Evolutionary conservation across 1,140 invertebrate genomes (phyloP).

Genomic region (Oscheius sp.): DNA sequence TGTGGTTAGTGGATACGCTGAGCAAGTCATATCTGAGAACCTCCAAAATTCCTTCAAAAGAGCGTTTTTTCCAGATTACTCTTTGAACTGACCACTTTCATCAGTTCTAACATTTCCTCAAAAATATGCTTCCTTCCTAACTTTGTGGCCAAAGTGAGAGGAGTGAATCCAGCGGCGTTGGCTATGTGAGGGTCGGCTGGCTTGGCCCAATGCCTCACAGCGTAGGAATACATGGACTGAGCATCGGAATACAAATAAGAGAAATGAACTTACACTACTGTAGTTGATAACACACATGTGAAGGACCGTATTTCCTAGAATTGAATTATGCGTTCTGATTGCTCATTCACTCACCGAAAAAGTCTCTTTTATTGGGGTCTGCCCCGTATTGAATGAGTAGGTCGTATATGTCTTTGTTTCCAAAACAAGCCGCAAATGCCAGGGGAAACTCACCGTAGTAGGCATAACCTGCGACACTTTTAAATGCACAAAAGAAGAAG

Average conservation of each 20-base stretch:
- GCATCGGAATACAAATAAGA: slow-evolving; percentile 39
- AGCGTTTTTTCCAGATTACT: slow-evolving; percentile 17
- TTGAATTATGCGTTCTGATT: not conserved
- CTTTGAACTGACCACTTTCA: slow-evolving; percentile 69
- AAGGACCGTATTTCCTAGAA: slow-evolving; percentile 84
- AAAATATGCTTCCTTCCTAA: slow-evolving; percentile 91
- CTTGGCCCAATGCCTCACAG: slow-evolving; percentile 83
- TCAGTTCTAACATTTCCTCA: slow-evolving; percentile 93
- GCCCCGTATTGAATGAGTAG: slow-evolving; percentile 83
- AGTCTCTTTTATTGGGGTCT: slow-evolving; percentile 84
- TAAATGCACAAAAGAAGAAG: not conserved
- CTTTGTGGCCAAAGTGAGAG: slow-evolving; percentile 89
- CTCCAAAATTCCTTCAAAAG: slow-evolving; percentile 82
- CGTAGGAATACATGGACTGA: slow-evolving; percentile 97
- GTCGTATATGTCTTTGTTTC: slow-evolving; percentile 96
- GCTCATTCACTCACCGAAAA: not conserved
- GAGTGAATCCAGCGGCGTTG: slow-evolving; percentile 85
- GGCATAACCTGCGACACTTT: slow-evolving; percentile 49
- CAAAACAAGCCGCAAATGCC: slow-evolving; percentile 92
- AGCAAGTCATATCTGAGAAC: slow-evolving; percentile 98
- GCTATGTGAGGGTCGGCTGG: slow-evolving; percentile 84
- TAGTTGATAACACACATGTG: slow-evolving; percentile 97
- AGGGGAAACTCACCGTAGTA: slow-evolving; percentile 79
- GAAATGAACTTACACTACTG: slow-evolving; percentile 75
- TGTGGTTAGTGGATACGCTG: slow-evolving; percentile 89